These are phyloP conservation scores for Amiota minor DNA, from an alignment of 2,888 invertebrate species.

Conservation along the genomic window DNA sequence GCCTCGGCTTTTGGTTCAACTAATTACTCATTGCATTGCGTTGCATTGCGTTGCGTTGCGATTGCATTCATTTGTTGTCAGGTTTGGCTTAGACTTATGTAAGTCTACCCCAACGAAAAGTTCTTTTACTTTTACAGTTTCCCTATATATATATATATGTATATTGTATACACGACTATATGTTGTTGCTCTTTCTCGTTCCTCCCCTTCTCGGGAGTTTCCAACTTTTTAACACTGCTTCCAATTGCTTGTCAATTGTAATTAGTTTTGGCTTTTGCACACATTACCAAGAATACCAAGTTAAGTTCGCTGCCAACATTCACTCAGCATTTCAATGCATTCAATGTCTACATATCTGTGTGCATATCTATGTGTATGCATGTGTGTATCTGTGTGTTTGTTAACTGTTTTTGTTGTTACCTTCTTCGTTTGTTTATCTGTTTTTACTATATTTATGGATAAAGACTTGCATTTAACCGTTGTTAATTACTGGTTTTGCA, in stretches of 20 bases:
- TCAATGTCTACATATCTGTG: neutral
- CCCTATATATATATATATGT: no score
- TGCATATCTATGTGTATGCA: neutral
- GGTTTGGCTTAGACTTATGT: no score
- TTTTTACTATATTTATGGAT: neutral
- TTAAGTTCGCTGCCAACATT: no score
- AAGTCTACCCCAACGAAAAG: no score
- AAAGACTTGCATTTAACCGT: constrained; percentile 24
- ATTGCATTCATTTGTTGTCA: no score
- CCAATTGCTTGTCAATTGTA: constrained; percentile 65
- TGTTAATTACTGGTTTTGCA: constrained; percentile 25
- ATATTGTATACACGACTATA: no score
- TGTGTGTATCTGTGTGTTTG: constrained; percentile 18
- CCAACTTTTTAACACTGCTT: constrained; percentile 29
- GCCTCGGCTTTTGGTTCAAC: constrained; percentile 58
- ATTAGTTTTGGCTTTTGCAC: constrained; percentile 67
- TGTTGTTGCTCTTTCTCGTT: neutral
- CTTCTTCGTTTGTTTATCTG: neutral
- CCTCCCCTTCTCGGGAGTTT: no score
- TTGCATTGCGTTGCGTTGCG: neutral
- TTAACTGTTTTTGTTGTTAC: neutral
- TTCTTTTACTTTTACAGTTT: no score
- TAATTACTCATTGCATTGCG: constrained; percentile 52
- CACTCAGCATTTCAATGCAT: neutral
- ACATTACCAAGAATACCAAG: constrained; percentile 39